Evolutionary conservation across 2,888 invertebrate species (phyloP).

Genomic region (Macrosiphum euphorbiae): DNA sequence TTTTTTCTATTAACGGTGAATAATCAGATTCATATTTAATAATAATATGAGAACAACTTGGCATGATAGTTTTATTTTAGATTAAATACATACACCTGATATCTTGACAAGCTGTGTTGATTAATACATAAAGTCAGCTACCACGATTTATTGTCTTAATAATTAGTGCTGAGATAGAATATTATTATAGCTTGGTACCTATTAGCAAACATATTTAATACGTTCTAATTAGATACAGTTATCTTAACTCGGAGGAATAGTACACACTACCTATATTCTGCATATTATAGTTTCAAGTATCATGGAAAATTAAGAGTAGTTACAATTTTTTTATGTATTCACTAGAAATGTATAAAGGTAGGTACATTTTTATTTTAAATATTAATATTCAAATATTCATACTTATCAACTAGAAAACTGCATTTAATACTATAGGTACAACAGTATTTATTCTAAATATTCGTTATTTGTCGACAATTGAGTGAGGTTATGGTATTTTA

Average conservation of each 20-base stretch:
- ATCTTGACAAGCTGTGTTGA: conserved; percentile 14
- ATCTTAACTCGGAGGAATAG: neutral
- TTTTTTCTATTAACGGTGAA: neutral
- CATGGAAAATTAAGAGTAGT: neutral
- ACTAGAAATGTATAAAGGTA: neutral
- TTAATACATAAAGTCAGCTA: conserved; percentile 37
- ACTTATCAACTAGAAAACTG: too few species aligned
- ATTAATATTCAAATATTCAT: neutral
- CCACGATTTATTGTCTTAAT: conserved; percentile 11
- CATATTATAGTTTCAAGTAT: neutral
- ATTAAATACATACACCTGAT: neutral
- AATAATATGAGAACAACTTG: neutral
- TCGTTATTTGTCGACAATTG: neutral
- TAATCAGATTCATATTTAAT: neutral
- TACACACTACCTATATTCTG: neutral
- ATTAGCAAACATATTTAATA: neutral
- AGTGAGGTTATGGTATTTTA: neutral
- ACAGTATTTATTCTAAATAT: neutral
- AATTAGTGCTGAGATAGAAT: neutral
- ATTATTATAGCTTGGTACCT: conserved; percentile 23
- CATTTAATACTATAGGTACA: too few species aligned
- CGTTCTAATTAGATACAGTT: neutral
- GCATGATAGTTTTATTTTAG: neutral
- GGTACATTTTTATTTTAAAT: neutral
- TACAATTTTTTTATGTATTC: neutral